phyloP scores from a whole-genome alignment of 2,797 vertebrate species.

The Pagetopsis macropterus region DNA sequence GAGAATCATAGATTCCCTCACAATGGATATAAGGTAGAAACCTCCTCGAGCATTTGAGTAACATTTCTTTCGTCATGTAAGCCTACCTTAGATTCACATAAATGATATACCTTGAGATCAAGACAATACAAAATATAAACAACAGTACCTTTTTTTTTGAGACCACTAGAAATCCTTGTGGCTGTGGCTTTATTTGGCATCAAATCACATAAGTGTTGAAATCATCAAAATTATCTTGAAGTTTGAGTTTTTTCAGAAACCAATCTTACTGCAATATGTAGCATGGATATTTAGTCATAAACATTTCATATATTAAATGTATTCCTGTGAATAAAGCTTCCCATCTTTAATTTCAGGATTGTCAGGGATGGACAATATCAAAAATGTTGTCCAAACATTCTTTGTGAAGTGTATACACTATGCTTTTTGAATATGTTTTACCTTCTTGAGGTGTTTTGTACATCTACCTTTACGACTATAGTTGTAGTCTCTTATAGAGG shows the following conservation, averaged over 20 bases:
- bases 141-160: background rate
- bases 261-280: background rate
- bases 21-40: background rate
- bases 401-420: background rate
- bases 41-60: background rate
- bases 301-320: background rate
- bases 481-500: slow-evolving; percentile 58
- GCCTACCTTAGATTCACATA: no score
- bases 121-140: background rate
- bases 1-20: background rate
- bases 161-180: background rate
- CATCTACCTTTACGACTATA: background rate
- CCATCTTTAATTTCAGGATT: background rate
- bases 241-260: background rate
- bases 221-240: no score
- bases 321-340: background rate
- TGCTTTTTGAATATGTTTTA: background rate
- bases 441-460: background rate
- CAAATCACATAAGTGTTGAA: background rate
- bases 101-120: background rate
- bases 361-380: background rate
- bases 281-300: background rate
- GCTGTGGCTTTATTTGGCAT: background rate
- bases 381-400: background rate
- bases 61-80: no score